Evolutionary conservation across 2,797 vertebrate genomes (phyloP), one percentile per base, ranked within the genome.

Genomic region (Cheracebus regulus): DNA sequence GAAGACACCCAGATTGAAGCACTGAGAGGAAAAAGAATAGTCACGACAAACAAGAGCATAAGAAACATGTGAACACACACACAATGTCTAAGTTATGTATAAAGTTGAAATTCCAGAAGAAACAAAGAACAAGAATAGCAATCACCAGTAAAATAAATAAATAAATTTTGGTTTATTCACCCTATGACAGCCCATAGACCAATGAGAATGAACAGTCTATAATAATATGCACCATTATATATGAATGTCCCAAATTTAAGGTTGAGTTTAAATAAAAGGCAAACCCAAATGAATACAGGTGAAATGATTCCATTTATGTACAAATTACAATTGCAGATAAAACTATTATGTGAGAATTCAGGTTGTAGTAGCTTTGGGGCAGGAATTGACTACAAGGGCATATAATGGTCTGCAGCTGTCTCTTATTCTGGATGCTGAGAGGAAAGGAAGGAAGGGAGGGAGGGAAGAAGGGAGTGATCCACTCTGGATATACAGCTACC

Each of bases 181-280:
- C 13, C 58, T 73, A 4, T 76, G 48, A 48, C 57, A 67, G 46
- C 28, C 61, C 84, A 64, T 81, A 64, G 10, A 76, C 28, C 64
- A 64, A 36, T 26, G 22, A 75, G 22, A 94, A 80, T 41, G 79
- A 92, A 36, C 55, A 79, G 44, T 48, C 72, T 91, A 50, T 8
- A 88, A 64, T n/a, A 58, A 15, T 20, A 83, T 48, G 28, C 48
- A 41, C 15, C 10, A 19, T 64, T 48, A 67, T 73, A 33, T 39
- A 28, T n/a, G 39, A 93, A 39, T n/a, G 28, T 61, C 57, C 73
- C 57, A 95, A 84, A 95, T 8, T 46, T 64, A 88, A 28, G 6
- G 14, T 36, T 95, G 39, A 44, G 8, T 46, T 89, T 96, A 79
- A 94, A 52, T 70, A 81, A 85, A 79, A 92, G 2, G 3, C 15